Conservation (phyloP, 2,888 invertebrate genomes). For the Philonicus albiceps region DNA sequence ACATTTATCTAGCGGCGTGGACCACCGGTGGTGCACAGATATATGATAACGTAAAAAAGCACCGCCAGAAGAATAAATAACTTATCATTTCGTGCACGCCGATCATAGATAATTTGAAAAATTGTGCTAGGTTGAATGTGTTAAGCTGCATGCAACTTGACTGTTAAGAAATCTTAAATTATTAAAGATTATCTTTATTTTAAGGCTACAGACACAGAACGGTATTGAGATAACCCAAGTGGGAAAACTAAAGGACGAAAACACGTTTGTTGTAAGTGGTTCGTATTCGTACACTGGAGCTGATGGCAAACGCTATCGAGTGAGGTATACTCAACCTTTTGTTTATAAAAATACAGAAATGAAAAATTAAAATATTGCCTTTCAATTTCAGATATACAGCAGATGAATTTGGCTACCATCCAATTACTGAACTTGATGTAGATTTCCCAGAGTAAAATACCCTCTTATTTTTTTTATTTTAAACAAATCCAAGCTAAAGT, state of each 20-base stretch:
- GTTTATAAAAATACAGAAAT: background rate
- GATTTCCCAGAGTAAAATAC: slow-evolving; percentile 56
- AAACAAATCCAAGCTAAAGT: background rate
- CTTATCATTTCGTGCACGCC: too few relatives aligned
- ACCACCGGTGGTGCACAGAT: too few relatives aligned
- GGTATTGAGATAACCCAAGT: slow-evolving; percentile 62
- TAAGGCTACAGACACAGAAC: slow-evolving; percentile 61
- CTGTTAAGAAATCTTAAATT: too few relatives aligned
- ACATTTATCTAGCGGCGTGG: too few relatives aligned
- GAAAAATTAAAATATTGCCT: background rate
- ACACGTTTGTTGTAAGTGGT: slow-evolving; percentile 63
- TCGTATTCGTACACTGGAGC: slow-evolving; percentile 63
- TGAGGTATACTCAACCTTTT: slow-evolving; percentile 51
- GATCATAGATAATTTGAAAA: too few relatives aligned
- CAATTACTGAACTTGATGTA: slow-evolving; percentile 62
- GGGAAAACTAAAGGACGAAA: slow-evolving; percentile 61
- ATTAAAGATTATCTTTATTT: background rate
- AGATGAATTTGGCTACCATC: slow-evolving; percentile 63
- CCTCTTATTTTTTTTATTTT: background rate
- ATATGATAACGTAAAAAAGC: too few relatives aligned
- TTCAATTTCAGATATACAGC: slow-evolving; percentile 58
- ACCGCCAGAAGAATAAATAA: too few relatives aligned
- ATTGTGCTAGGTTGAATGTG: too few relatives aligned
- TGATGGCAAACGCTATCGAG: slow-evolving; percentile 61
- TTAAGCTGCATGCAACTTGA: too few relatives aligned